Evolutionary conservation across 2,113 vertebrate species (phyloP), one percentile per base, ranked within the genome.

Genomic region (Perca schrenkii): DNA sequence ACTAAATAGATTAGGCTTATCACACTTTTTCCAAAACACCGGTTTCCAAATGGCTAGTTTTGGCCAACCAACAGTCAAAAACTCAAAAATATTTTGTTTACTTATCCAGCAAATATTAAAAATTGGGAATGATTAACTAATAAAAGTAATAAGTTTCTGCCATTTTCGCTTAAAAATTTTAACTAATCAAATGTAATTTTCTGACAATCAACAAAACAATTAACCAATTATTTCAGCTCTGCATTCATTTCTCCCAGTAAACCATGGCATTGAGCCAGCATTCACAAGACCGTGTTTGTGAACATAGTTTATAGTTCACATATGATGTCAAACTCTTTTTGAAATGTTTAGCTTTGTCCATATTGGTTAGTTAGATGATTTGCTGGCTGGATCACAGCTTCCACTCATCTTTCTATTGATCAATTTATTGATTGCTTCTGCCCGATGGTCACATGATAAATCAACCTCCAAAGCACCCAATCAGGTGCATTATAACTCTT

Each of bases 381-480:
- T 21, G 3, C 53, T n/a, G 47, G n/a, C 49, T 25, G 47, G 13
- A 40, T n/a, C 17, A 1, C 3, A 19, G 1, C 40, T 25, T 69
- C n/a, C 10, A 50, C 21, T 64, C 36, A 69, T 82, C 68, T 61
- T 19, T 56, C 43, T 43, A n/a, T 40, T 31, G 19, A 80, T 58
- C 54, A 25, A 70, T 57, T 53, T 21, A 46, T 53, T 63, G 50
- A 86, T 71, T 28, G 69, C 49, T 22, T 79, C 50, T 31, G 43
- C 7, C 25, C 8, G 3, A 10, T 31, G 17, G 34, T 61, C 21
- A 21, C 19, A 4, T 40, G 19, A 57, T 73, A 82, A 66, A 80
- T 80, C 28, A 34, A 25, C 54, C 40, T 22, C 28, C 16, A 4
- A 46, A 61, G 22, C 47, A 40, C 4, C 64, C 14, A 49, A 43